phyloP scores from a whole-genome alignment of 1,140 invertebrate genomes.

The Lepidostoma basale region DNA sequence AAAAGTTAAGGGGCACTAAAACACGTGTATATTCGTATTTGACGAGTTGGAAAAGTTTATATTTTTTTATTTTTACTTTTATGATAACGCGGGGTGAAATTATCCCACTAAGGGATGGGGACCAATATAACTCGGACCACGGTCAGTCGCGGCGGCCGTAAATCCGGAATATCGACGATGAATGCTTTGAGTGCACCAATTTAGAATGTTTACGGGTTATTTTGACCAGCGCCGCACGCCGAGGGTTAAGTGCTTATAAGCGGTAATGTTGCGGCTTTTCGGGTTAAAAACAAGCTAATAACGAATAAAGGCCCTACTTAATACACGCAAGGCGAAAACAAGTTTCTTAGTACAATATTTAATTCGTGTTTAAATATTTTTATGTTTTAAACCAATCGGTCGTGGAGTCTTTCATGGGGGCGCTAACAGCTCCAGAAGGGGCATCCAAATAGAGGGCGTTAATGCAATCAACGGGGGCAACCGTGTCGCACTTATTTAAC shows the following conservation, averaged over 20 bases:
- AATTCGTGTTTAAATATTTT: too few relatives aligned
- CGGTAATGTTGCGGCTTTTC: neutral
- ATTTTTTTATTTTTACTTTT: conserved; percentile 38
- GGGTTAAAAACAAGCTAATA: conserved; percentile 12
- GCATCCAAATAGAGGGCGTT: too few relatives aligned
- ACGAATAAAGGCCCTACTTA: neutral
- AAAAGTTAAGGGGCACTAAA: conserved; percentile 35
- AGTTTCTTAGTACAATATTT: too few relatives aligned
- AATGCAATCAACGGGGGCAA: too few relatives aligned
- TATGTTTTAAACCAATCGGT: too few relatives aligned
- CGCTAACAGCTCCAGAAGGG: too few relatives aligned
- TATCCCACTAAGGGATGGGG: neutral
- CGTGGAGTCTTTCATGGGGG: too few relatives aligned
- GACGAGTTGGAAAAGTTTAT: conserved; percentile 33
- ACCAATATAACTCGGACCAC: neutral
- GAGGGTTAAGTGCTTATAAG: neutral
- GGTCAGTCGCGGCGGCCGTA: conserved; percentile 13
- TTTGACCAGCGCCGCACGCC: conserved; percentile 14
- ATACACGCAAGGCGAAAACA: neutral
- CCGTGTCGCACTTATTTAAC: too few relatives aligned
- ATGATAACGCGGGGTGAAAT: conserved; percentile 5
- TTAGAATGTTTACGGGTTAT: conserved; percentile 34
- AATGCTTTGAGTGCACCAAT: conserved; percentile 29
- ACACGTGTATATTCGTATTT: conserved; percentile 31
- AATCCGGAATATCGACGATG: conserved; percentile 36